Evolutionary conservation across 2,113 vertebrate genomes (phyloP), one percentile per base, ranked within the genome.

Genomic region (Lichenostomus cassidix): DNA sequence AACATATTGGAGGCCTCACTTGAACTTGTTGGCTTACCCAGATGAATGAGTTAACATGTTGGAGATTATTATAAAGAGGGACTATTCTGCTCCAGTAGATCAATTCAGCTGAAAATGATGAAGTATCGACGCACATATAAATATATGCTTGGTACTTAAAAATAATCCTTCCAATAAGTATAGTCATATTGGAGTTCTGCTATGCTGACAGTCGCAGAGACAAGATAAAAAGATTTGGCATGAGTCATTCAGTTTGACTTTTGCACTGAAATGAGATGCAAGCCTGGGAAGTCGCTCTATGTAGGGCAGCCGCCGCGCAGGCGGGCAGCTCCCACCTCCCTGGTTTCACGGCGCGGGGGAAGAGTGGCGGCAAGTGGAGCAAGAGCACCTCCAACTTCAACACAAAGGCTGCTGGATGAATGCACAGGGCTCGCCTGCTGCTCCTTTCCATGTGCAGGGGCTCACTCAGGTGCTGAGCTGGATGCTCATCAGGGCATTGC

Each of bases 1-100:
- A 97, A 97, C 96, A 93, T 96, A 96, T 95, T 95, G 90, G 95
- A 97, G 94, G 93, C 94, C 94, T 96, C 93, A 88, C 96, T 95
- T 96, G 92, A 96, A 95, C 95, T 96, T 96, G 93, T 71, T 93
- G 95, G 93, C 83, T 90, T 90, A 92, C 88, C 86, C 93, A 95
- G 94, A 96, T 81, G 92, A 97, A 96, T 95, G 93, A 96, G 86
- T 92, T 96, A 96, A 96, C 93, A 87, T 81, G 85, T 79, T 89
- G 91, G 79, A 94, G 89, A 94, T 91, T 91, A 95, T 95, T 91
- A 94, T 95, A 84, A 95, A 94, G 70, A 91, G 87, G 88, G 92
- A 92, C 90, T 89, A 84, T 94, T 95, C 83, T 92, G 93, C 87
- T 95, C 50, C 4, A 5, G 59, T 70, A 95, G 93, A 95, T 84